Percentiles rank a stretch among this genome's conserved stretches.
These are phyloP conservation scores for Phocides pigmalion DNA, from an alignment of 1,140 invertebrate species.

Conservation along the genomic window DNA sequence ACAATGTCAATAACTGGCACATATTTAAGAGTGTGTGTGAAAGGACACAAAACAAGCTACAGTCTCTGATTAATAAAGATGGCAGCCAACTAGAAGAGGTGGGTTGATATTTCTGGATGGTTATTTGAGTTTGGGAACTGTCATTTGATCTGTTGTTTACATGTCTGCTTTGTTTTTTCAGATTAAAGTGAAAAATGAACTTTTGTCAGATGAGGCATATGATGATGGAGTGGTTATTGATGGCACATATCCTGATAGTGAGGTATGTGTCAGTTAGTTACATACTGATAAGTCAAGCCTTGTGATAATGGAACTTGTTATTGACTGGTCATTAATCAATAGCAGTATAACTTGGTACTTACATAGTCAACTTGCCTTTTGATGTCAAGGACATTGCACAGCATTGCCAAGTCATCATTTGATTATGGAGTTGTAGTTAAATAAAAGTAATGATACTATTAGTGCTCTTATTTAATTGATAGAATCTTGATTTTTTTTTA, in stretches of 20 bases:
- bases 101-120: conserved; percentile 59
- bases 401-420: conserved; percentile 50
- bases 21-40: conserved; percentile 83
- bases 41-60: conserved; percentile 84
- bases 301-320: conserved; percentile 30
- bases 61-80: conserved; percentile 79
- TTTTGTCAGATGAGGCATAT: conserved; percentile 75
- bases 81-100: conserved; percentile 80
- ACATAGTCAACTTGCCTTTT: conserved; percentile 38
- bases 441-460: not conserved
- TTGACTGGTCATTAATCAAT: conserved; percentile 29
- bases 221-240: conserved; percentile 83
- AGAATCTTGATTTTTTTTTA: not conserved
- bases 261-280: conserved; percentile 57
- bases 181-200: conserved; percentile 81
- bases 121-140: conserved; percentile 59
- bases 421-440: not conserved
- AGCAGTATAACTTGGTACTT: conserved; percentile 26
- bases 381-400: conserved; percentile 70
- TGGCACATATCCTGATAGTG: conserved; percentile 74
- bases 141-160: conserved; percentile 54
- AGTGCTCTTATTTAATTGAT: not conserved
- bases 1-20: conserved; percentile 84
- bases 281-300: conserved; percentile 29
- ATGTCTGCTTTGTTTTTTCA: conserved; percentile 67